These are phyloP conservation scores for Heliconius erato DNA, from an alignment of 2,888 invertebrate genomes.

Conservation along the genomic window DNA sequence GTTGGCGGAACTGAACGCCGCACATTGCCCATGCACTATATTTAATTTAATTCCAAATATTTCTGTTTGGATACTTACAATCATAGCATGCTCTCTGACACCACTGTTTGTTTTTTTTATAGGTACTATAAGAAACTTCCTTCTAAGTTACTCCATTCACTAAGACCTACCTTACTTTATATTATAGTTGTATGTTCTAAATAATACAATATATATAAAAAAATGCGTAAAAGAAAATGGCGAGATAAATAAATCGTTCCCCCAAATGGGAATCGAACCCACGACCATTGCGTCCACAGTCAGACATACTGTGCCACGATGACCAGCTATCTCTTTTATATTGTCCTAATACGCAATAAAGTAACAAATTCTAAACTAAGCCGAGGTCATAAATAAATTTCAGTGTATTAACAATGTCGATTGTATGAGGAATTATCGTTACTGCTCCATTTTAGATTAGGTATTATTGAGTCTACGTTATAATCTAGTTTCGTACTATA, in stretches of 20 bases:
- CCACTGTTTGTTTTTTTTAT: no score
- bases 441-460: constrained; percentile 12
- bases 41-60: no score
- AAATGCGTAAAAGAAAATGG: neutral
- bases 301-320: neutral
- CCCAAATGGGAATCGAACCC: neutral
- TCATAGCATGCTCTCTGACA: no score
- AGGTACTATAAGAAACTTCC: no score
- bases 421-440: constrained; percentile 28
- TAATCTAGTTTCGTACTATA: neutral
- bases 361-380: neutral
- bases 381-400: constrained; percentile 26
- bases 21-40: no score
- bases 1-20: no score
- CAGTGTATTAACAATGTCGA: constrained; percentile 12
- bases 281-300: neutral
- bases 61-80: no score
- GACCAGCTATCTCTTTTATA: neutral
- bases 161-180: no score
- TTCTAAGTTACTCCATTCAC: no score
- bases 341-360: neutral
- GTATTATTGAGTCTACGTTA: neutral
- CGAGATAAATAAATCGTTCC: no score
- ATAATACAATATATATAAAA: neutral
- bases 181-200: no score